Evolutionary conservation across 2,888 invertebrate species (phyloP).

Genomic region (Torymus tubicola): DNA sequence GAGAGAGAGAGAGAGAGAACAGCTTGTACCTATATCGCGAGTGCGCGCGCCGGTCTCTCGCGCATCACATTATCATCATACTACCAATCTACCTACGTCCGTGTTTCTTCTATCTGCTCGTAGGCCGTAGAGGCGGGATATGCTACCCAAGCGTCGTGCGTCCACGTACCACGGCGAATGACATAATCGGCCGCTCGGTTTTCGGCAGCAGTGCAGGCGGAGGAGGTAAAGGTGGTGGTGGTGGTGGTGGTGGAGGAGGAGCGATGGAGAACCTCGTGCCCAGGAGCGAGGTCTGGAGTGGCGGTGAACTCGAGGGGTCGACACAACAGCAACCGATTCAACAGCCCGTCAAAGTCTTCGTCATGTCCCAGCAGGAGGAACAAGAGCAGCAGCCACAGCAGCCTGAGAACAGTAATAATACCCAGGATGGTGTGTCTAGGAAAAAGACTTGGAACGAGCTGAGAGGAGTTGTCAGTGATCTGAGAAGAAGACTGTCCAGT

Average conservation of each 20-base stretch:
- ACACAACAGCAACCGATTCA: neutral
- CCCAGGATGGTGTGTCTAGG: too few species aligned
- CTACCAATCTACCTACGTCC: too few species aligned
- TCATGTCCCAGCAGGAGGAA: neutral
- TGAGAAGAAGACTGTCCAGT: slow-evolving; percentile 87
- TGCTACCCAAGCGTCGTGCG: slow-evolving; percentile 11
- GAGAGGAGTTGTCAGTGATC: slow-evolving; percentile 87
- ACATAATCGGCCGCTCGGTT: slow-evolving; percentile 22
- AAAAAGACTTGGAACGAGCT: slow-evolving; percentile 87
- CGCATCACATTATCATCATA: too few species aligned
- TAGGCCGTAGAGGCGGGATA: slow-evolving; percentile 7
- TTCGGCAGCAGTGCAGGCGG: too few species aligned
- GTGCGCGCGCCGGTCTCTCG: too few species aligned
- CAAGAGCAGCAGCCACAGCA: neutral
- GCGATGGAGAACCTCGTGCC: slow-evolving; percentile 46
- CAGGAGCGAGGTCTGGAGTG: slow-evolving; percentile 33
- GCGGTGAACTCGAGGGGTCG: neutral
- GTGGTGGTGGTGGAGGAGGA: neutral
- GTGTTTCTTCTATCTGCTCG: too few species aligned
- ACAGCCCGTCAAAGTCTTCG: neutral
- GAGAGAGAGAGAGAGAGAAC: too few species aligned
- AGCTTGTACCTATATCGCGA: too few species aligned
- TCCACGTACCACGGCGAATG: slow-evolving; percentile 27
- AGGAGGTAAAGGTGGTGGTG: too few species aligned
- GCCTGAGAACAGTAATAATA: neutral